phyloP scores from a whole-genome alignment of 2,888 invertebrate genomes.

The Hyles lineata region DNA sequence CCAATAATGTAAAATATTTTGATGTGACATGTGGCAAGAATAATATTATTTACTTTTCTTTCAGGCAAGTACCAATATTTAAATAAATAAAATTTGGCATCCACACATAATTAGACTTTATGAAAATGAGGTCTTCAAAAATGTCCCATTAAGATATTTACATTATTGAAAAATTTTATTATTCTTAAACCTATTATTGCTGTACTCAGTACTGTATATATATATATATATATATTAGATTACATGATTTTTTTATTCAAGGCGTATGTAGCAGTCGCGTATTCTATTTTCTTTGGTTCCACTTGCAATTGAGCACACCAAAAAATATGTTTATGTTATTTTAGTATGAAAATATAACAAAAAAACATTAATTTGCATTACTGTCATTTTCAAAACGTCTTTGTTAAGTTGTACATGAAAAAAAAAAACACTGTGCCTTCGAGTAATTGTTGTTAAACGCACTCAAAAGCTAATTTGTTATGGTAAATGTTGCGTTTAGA shows the following conservation, averaged over 20 bases:
- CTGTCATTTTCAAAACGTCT: background rate
- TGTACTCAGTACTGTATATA: no score
- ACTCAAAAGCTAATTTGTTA: background rate
- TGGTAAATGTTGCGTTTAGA: background rate
- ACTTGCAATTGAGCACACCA: no score
- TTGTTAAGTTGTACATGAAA: background rate
- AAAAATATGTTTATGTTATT: background rate
- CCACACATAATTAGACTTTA: no score
- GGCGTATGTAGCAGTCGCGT: no score
- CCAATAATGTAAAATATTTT: background rate
- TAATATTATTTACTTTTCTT: no score
- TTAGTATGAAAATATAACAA: background rate
- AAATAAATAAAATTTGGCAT: no score
- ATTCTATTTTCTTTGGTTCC: no score
- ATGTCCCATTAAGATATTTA: background rate
- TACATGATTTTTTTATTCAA: no score
- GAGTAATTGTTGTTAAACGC: background rate
- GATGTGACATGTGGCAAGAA: background rate
- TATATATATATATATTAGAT: no score
- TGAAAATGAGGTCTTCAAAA: background rate
- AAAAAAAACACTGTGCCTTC: background rate
- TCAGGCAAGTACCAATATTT: no score
- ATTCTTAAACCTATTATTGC: conserved; percentile 14
- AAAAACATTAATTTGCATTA: background rate
- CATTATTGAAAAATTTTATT: background rate